Percentiles rank a stretch among this genome's conserved stretches.
Conservation (phyloP, 2,797 vertebrate species). For the Phrynocephalus guinanensis region DNA sequence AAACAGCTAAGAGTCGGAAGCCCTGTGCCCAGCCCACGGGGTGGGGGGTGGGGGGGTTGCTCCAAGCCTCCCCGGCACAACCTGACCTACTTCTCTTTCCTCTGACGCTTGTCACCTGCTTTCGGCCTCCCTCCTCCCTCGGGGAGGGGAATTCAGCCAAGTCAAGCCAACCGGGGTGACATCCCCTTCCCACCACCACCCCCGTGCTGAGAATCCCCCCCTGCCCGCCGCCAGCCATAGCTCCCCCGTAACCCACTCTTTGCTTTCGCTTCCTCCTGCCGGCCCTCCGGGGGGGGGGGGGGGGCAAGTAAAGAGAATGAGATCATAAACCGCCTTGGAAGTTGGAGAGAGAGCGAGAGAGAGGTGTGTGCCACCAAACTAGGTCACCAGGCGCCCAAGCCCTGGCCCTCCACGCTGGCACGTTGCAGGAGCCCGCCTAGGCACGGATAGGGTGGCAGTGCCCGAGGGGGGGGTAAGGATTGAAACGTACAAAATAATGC, state of each 20-base stretch:
- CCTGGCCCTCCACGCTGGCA: neutral
- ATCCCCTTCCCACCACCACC: neutral
- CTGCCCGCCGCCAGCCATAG: too few species aligned
- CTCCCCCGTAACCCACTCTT: too few species aligned
- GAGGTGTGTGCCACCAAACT: neutral
- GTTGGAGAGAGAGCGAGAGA: neutral
- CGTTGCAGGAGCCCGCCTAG: neutral
- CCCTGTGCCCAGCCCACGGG: neutral
- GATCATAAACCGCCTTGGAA: neutral
- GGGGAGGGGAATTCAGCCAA: constrained; percentile 42
- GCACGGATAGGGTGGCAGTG: neutral
- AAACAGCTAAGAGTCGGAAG: neutral
- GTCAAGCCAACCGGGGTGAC: neutral
- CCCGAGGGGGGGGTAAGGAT: neutral
- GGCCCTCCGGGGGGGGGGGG: too few species aligned
- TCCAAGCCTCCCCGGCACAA: constrained; percentile 55
- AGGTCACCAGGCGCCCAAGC: neutral
- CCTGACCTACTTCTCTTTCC: constrained; percentile 79
- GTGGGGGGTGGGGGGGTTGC: constrained; percentile 12
- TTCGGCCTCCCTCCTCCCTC: constrained; percentile 63
- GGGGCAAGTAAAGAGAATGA: too few species aligned
- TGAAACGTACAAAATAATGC: too few species aligned
- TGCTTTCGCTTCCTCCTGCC: too few species aligned
- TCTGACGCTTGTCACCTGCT: constrained; percentile 76
- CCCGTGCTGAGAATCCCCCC: too few species aligned